A percentile compares a stretch with the other conserved stretches of the same genome.
Evolutionary conservation across 1,140 invertebrate genomes (phyloP).

Genomic region (Polypedilum vanderplanki): DNA sequence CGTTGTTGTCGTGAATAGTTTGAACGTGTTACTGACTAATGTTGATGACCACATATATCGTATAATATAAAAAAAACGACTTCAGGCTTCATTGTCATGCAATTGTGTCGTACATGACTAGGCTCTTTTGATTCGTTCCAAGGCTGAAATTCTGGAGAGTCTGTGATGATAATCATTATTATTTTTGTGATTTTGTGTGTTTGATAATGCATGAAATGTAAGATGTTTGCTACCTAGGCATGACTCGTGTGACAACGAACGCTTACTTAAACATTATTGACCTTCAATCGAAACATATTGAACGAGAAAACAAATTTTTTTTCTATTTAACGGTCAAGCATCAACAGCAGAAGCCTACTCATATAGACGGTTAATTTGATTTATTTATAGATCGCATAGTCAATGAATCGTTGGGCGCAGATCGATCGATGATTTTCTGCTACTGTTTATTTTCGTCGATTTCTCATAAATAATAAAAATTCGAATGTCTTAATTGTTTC

Average conservation of each 20-base stretch:
- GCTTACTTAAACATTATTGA: too few species aligned
- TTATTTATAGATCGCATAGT: background rate
- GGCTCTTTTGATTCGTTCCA: background rate
- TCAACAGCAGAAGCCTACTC: too few species aligned
- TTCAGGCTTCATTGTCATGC: background rate
- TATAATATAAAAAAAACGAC: background rate
- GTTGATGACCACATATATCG: slow-evolving; percentile 1
- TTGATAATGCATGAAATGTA: too few species aligned
- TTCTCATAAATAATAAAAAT: too few species aligned
- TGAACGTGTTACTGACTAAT: slow-evolving; percentile 15
- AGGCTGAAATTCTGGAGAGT: background rate
- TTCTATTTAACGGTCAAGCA: too few species aligned
- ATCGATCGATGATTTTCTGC: background rate
- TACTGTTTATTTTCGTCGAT: background rate
- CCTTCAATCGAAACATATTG: too few species aligned
- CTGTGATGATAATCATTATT: background rate
- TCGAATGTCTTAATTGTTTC: background rate
- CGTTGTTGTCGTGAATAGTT: background rate
- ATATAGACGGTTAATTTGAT: background rate
- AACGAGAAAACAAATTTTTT: too few species aligned
- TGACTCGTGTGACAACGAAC: too few species aligned
- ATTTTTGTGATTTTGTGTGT: too few species aligned
- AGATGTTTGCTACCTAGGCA: too few species aligned
- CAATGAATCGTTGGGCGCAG: background rate
- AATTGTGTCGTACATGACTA: background rate